A percentile compares a stretch with the other conserved stretches of the same genome.
Evolutionary conservation across 1,140 invertebrate species (phyloP).

Genomic region (Drosophila prosaltans): DNA sequence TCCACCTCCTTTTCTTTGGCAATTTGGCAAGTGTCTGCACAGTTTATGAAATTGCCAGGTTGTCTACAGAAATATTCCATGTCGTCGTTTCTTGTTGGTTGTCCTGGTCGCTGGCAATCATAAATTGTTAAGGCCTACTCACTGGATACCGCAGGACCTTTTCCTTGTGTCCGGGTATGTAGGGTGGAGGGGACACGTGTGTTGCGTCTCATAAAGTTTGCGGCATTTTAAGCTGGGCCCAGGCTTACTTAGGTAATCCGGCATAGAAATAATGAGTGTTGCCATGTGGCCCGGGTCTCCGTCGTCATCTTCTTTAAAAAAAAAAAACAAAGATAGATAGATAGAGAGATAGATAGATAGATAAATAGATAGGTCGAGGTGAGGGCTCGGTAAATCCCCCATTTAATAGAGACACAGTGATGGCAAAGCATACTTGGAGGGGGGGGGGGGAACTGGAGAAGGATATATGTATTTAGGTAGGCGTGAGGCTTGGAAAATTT

Average conservation of each 20-base stretch:
- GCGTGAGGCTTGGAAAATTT: conserved; percentile 63
- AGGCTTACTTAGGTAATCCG: conserved; percentile 71
- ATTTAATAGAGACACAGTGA: conserved; percentile 64
- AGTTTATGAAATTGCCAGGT: conserved; percentile 81
- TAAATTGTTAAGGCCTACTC: conserved; percentile 73
- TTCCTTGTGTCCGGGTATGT: neutral
- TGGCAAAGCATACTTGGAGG: neutral
- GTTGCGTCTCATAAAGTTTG: conserved; percentile 78
- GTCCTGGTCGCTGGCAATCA: conserved; percentile 58
- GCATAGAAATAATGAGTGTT: conserved; percentile 78
- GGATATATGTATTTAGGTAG: conserved; percentile 1
- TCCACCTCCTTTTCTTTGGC: conserved; percentile 40
- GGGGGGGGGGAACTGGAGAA: neutral
- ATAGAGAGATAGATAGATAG: conserved; percentile 41
- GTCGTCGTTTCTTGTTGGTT: conserved; percentile 29
- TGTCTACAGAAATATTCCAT: conserved; percentile 55
- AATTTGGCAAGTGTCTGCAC: conserved; percentile 76
- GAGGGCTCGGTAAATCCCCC: conserved; percentile 59
- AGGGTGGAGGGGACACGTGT: conserved; percentile 55
- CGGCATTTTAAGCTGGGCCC: conserved; percentile 74
- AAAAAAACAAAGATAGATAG: conserved; percentile 36
- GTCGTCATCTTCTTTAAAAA: conserved; percentile 51
- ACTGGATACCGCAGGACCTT: conserved; percentile 32
- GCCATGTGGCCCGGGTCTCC: conserved; percentile 53
- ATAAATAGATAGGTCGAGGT: conserved; percentile 9